These are phyloP conservation scores for Cosmia trapezina DNA, from an alignment of 2,888 invertebrate genomes.

Conservation along the genomic window DNA sequence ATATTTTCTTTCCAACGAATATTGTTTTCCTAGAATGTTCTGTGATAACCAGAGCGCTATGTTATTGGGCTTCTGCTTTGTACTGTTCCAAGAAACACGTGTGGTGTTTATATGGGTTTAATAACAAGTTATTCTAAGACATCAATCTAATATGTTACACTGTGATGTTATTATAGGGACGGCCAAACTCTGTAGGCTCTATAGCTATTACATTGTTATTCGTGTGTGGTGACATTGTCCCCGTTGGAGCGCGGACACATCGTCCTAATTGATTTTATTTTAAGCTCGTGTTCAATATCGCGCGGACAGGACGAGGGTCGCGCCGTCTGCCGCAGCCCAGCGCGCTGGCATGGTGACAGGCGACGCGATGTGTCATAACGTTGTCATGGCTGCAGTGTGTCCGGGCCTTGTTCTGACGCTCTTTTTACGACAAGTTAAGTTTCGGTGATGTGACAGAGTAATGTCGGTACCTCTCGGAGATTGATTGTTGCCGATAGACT, in stretches of 20 bases:
- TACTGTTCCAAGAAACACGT: background rate
- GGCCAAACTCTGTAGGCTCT: background rate
- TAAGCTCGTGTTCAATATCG: slow-evolving; percentile 40
- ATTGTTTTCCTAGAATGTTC: background rate
- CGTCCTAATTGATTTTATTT: slow-evolving; percentile 59
- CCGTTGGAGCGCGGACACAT: background rate
- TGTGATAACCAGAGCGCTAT: background rate
- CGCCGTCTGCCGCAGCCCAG: background rate
- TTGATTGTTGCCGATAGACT: background rate
- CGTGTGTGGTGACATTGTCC: slow-evolving; percentile 7
- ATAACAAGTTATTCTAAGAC: background rate
- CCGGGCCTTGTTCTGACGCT: background rate
- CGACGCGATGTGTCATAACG: slow-evolving; percentile 26
- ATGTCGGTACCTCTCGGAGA: background rate
- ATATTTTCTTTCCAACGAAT: slow-evolving; percentile 23
- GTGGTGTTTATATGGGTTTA: no score
- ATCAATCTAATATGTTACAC: background rate
- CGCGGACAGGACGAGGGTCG: slow-evolving; percentile 46
- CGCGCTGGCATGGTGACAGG: background rate
- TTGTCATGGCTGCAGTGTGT: slow-evolving; percentile 19
- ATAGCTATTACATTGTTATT: background rate
- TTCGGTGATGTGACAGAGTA: background rate
- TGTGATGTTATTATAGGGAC: background rate
- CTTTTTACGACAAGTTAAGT: slow-evolving; percentile 14
- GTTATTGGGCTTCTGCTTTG: background rate